Evolutionary conservation across 2,888 invertebrate genomes (phyloP).

Genomic region (Helleia helle): DNA sequence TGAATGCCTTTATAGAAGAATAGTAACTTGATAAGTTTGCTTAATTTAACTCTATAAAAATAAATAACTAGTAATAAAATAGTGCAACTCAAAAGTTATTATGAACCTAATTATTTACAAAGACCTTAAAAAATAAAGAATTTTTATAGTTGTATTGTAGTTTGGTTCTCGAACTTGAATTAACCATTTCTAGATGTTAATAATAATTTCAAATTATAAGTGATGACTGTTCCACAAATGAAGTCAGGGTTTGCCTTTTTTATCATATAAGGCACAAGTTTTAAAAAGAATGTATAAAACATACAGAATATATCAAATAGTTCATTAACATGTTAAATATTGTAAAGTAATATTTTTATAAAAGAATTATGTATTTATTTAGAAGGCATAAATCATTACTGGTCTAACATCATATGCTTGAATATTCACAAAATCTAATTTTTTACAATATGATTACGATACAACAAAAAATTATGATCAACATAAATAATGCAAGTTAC

Average conservation of each 20-base stretch:
- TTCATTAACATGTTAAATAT: background rate
- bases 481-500: conserved; percentile 19
- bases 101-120: background rate
- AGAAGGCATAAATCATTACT: background rate
- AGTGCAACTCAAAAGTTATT: background rate
- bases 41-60: too few relatives aligned
- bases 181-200: background rate
- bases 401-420: too few relatives aligned
- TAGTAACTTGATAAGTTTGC: too few relatives aligned
- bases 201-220: too few relatives aligned
- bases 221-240: too few relatives aligned
- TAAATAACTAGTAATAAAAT: conserved; percentile 1
- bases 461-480: background rate
- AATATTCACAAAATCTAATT: too few relatives aligned
- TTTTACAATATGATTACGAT: too few relatives aligned
- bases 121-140: too few relatives aligned
- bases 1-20: too few relatives aligned
- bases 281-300: conserved; percentile 2
- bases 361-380: background rate
- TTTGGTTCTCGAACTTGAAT: too few relatives aligned
- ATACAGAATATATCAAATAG: conserved; percentile 1
- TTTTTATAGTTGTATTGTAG: too few relatives aligned
- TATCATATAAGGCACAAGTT: conserved; percentile 7
- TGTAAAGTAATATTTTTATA: background rate
- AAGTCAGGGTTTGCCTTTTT: background rate